Evolutionary conservation across 1,140 invertebrate species (phyloP), one percentile per base, ranked within the genome.

Genomic region (Coenobita brevimanus): DNA sequence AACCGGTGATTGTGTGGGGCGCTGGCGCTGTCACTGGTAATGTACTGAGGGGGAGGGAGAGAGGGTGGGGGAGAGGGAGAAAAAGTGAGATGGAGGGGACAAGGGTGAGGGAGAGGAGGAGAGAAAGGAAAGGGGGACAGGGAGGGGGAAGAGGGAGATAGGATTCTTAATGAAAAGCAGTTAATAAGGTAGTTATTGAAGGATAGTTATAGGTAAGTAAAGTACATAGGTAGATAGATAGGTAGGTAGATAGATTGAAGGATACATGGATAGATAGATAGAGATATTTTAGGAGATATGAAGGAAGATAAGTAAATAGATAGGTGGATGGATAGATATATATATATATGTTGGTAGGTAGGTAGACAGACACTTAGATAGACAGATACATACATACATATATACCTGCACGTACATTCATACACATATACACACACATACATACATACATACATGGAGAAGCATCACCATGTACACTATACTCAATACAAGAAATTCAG

Each of bases 31-130:
- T n/a, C n/a, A n/a, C n/a, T n/a, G n/a, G n/a, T n/a, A n/a, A n/a
- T n/a, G n/a, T n/a, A n/a, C n/a, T n/a, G n/a, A 67, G 62, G n/a
- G 62, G n/a, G 62, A 67, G 30, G n/a, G 21, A 67, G 62, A 67
- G 62, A 67, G 62, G n/a, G 62, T 6, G 30, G n/a, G 30, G n/a
- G 62, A 67, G 62, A 67, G n/a, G n/a, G 21, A 33, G 30, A 33
- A 8, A 67, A 24, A 50, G 46, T 8, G 46, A 50, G 46, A 67
- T 4, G n/a, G 30, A 33, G 30, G n/a, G 30, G n/a, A n/a, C 4
- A n/a, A 33, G 30, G n/a, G 30, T 10, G 62, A 33, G 30, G 30
- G 62, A 67, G 30, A 24, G 21, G n/a, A 24, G 21, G 30, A 67
- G 30, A 24, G 30, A n/a, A n/a, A n/a, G n/a, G 6, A 24, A 24